Base-by-base conservation (phyloP, 2,888 invertebrate species). In the Prenolepis imparis region DNA sequence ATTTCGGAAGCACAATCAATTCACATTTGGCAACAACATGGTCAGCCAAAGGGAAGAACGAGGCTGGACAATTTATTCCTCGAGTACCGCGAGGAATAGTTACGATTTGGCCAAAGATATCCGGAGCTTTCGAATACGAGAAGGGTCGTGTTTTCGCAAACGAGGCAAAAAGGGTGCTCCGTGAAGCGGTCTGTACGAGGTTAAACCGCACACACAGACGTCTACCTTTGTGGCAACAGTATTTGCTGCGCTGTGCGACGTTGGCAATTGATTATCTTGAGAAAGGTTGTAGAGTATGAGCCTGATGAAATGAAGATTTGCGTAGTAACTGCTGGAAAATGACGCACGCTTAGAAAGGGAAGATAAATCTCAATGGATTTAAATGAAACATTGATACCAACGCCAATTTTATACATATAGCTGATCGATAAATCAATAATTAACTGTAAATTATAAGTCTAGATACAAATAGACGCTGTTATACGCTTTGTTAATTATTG, bases 61-160 rank as follows among this genome's bases (percentile, higher is more conserved):
- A 78, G 73, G 52, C 83, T 77, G 78, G 82, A 83, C 85, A 90
- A 88, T 90, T 90, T 87, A 88, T 89, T 89, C 89, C 88, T 86
- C 48, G 88, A 89, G 90, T 84, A 82, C 77, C 82, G 32, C 64
- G 18, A 61, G 63, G 83, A 82, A 80, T 75, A 80, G 67, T 86
- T 85, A 83, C 87, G 84, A 86, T 85, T 87, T 80, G 78, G 41
- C 72, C 28, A 66, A 52, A 55, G 70, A 83, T 87, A 84, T 84
- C 74, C 55, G 63, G 84, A 82, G 68, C 74, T 78, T 66, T 82
- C 39, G 66, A 68, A 80, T 72, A 63, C 44, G 32, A 55, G 59
- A 21, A 52, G 70, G 39, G 36, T 66, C 55, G 70, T 85, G 75
- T 87, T 89, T 83, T 80, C 83, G 84, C 84, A 78, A 87, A 87